Evolutionary conservation across 1,140 invertebrate genomes (phyloP), one percentile per base, ranked within the genome.

Genomic region (Brachionus rubens): DNA sequence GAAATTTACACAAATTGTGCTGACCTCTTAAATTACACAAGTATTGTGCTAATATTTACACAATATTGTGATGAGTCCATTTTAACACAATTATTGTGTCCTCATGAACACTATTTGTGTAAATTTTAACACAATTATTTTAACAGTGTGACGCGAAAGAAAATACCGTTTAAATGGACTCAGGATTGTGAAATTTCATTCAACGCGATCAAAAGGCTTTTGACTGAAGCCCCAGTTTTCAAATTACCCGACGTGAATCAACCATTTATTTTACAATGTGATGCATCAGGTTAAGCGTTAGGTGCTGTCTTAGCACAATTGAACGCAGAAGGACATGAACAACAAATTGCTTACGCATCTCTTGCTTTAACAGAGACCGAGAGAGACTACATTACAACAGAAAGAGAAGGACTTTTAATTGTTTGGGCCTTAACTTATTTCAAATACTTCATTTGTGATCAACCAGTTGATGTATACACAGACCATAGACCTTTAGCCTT

Each of bases 141-240:
- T n/a, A n/a, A n/a, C n/a, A n/a, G n/a, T n/a, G n/a, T 76, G 9
- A 52, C 47, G 5, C n/a, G 67, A 46, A n/a, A 43, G 2, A 46
- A 75, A 21, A 28, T 6, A 14, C 50, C 46, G 21, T 75, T 52
- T 33, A 59, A 33, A 59, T 59, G 54, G 54, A 33, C 28, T 16
- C 14, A 59, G 28, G 19, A 30, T 16, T 26, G 26, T 26, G 54
- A 36, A 78, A 48, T 56, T 14, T 21, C 46, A 3, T 77, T 78
- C 21, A 16, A 76, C 21, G 16, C 67, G n/a, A 14, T 81, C 12
- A 84, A 84, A 75, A 26, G 80, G 19, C 26, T 70, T 19, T 30
- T 85, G 19, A 72, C 59, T 14, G 67, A n/a, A 1, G 24, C 78
- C n/a, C 68, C 68, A 10, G 36, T 48, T 14, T 30, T 68, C 5